Conservation (phyloP, 2,888 invertebrate species). For the Orgyia antiqua region DNA sequence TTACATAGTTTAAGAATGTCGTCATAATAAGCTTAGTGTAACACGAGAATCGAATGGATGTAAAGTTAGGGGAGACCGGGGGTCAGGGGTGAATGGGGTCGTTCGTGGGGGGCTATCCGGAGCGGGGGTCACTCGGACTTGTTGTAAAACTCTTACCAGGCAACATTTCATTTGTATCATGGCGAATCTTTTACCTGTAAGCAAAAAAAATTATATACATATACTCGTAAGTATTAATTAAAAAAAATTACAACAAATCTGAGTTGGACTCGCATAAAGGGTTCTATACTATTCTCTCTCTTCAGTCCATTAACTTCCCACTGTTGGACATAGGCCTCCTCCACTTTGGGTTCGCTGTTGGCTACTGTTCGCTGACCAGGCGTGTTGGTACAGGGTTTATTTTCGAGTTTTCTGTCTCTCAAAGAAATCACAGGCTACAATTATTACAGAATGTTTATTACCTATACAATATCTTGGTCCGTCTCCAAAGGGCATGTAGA, state of each 20-base stretch:
- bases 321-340: too few relatives aligned
- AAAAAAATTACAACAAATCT: too few relatives aligned
- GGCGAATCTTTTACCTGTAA: conserved; percentile 64
- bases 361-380: too few relatives aligned
- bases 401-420: too few relatives aligned
- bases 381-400: too few relatives aligned
- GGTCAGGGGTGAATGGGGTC: conserved; percentile 54
- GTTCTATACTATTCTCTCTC: too few relatives aligned
- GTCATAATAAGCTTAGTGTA: conserved; percentile 54
- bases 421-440: too few relatives aligned
- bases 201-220: conserved; percentile 4
- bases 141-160: conserved; percentile 46
- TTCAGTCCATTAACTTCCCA: too few relatives aligned
- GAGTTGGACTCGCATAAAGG: too few relatives aligned
- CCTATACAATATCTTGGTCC: conserved; percentile 70
- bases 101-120: conserved; percentile 21
- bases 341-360: too few relatives aligned
- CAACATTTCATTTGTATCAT: conserved; percentile 70
- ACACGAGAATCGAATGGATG: conserved; percentile 59
- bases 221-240: too few relatives aligned
- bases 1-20: conserved; percentile 6
- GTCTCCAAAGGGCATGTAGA: conserved; percentile 70
- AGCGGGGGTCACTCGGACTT: conserved; percentile 38
- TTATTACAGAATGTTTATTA: too few relatives aligned
- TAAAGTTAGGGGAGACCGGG: conserved; percentile 56